Conservation (phyloP, 2,797 vertebrate genomes). For the Acipenser oxyrinchus region DNA sequence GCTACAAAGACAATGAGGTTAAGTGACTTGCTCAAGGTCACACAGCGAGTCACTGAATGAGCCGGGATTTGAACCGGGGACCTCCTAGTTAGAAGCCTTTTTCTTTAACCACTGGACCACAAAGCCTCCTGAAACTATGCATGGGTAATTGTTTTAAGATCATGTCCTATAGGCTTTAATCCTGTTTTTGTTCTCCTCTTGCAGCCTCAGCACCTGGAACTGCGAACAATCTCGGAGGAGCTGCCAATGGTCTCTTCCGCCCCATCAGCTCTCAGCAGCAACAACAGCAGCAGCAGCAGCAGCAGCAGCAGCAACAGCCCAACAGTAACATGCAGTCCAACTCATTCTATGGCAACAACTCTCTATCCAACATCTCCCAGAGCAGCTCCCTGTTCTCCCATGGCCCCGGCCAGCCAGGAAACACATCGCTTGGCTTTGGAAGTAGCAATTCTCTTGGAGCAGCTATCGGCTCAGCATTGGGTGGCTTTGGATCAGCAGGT, state of each 20-base stretch:
- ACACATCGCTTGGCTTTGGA: conserved; percentile 88
- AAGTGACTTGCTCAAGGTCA: too few relatives aligned
- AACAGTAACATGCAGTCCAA: conserved; percentile 81
- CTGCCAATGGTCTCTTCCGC: conserved; percentile 86
- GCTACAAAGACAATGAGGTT: too few relatives aligned
- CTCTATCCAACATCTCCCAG: conserved; percentile 84
- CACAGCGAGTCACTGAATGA: too few relatives aligned
- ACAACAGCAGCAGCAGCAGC: conserved; percentile 57
- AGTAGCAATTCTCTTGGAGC: conserved; percentile 83
- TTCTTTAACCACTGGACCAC: too few relatives aligned
- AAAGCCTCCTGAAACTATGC: too few relatives aligned
- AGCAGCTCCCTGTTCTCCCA: conserved; percentile 96
- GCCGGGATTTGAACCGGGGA: too few relatives aligned
- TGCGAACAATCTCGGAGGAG: conserved; percentile 80
- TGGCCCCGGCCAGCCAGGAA: conserved; percentile 77
- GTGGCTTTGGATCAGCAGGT: conserved; percentile 93
- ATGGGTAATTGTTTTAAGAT: too few relatives aligned
- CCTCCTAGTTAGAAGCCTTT: too few relatives aligned
- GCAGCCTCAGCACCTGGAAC: conserved; percentile 85
- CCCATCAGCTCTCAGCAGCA: conserved; percentile 70
- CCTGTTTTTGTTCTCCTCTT: conserved; percentile 54
- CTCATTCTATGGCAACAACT: conserved; percentile 89
- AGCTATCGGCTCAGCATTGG: conserved; percentile 88
- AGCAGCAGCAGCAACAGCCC: conserved; percentile 63
- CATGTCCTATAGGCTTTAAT: conserved; percentile 2